phyloP scores from a whole-genome alignment of 2,888 invertebrate genomes.

The Meloe dianella region DNA sequence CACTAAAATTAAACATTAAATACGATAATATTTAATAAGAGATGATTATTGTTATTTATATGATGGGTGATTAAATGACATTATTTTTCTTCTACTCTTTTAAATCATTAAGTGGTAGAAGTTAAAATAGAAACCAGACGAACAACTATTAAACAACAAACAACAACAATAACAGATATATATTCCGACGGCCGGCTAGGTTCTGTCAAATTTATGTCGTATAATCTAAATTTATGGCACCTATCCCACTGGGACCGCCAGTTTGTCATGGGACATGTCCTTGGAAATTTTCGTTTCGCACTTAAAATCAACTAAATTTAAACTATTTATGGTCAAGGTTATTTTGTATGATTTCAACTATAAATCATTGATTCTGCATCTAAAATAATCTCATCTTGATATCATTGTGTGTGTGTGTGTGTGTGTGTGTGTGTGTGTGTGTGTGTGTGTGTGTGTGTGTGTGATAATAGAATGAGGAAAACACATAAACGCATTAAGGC shows the following conservation, averaged over 20 bases:
- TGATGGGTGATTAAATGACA: background rate
- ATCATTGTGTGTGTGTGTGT: too few species aligned
- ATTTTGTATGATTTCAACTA: background rate
- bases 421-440: too few species aligned
- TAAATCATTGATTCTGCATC: too few species aligned
- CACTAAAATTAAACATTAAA: background rate
- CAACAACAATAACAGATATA: conserved; percentile 12
- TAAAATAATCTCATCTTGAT: too few species aligned
- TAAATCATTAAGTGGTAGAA: background rate
- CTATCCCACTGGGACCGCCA: conserved; percentile 40
- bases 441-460: too few species aligned
- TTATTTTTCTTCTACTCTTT: background rate
- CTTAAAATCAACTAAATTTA: background rate
- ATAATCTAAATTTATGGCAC: conserved; percentile 50
- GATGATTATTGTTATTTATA: background rate
- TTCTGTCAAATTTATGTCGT: conserved; percentile 49
- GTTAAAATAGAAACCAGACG: background rate
- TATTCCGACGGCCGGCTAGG: conserved; percentile 33
- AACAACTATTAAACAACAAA: background rate
- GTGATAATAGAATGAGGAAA: conserved; percentile 44
- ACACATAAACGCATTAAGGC: conserved; percentile 55
- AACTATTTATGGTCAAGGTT: background rate
- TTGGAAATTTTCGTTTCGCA: conserved; percentile 30
- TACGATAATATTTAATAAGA: background rate
- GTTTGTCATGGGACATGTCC: conserved; percentile 38